Evolutionary conservation across 2,113 vertebrate species (phyloP), one percentile per base, ranked within the genome.

Genomic region (Morone saxatilis): DNA sequence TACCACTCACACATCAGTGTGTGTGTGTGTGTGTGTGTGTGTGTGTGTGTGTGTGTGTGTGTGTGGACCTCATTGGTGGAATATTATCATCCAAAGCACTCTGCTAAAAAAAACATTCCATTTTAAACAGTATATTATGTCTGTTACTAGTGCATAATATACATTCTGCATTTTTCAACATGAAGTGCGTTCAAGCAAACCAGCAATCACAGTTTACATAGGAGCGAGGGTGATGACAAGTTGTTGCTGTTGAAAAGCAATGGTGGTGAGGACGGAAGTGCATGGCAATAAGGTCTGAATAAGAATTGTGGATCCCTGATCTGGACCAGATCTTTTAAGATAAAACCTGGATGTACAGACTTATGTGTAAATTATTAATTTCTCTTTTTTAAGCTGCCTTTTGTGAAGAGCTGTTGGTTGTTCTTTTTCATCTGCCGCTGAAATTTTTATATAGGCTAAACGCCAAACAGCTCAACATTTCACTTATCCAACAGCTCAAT

Each of bases 71-170:
- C n/a, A n/a, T n/a, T 13, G 36, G 69, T 16, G 51, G 54, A n/a
- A 7, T 31, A 81, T 84, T 65, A 71, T 38, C 72, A 25, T 81
- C 70, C 69, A 56, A 5, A 81, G 68, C 40, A 25, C 14, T 61
- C 7, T 43, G 38, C 25, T 10, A 19, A 0, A 4, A 53, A n/a
- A n/a, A n/a, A n/a, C n/a, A n/a, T n/a, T 80, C 25, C 40, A 65
- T 84, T 73, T 77, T 61, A 74, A 76, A 48, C 8, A 31, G 40
- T 53, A 4, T 31, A 76, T 80, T 53, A 77, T 14, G 10, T 71
- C 62, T 69, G 68, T 71, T 76, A 19, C 54, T 71, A n/a, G 66
- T 12, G 3, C 50, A 14, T 53, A 50, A 69, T 62, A 43, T 53
- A 69, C 19, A n/a, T 22, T 53, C 60, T 60, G 68, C 56, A 70